These are phyloP conservation scores for Sphecodes monilicornis DNA, from an alignment of 2,888 invertebrate species.

Conservation along the genomic window DNA sequence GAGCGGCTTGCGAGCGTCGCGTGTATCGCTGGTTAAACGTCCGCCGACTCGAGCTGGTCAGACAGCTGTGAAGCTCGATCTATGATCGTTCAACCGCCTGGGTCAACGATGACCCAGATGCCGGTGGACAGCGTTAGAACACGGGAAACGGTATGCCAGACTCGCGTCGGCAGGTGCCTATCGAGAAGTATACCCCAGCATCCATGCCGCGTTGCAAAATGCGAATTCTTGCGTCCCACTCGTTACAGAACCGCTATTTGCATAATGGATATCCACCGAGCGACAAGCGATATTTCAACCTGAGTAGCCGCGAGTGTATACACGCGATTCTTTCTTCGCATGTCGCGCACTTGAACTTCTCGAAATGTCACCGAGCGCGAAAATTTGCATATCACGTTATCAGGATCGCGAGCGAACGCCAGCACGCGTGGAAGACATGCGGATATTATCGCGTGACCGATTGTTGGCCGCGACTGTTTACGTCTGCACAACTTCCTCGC, in stretches of 20 bases:
- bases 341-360: slow-evolving; percentile 34
- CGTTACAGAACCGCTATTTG: slow-evolving; percentile 32
- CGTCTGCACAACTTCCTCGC: neutral
- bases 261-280: slow-evolving; percentile 22
- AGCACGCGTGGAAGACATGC: neutral
- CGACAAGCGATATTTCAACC: slow-evolving; percentile 17
- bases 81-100: neutral
- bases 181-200: slow-evolving; percentile 4
- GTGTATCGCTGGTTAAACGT: neutral
- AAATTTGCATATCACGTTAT: slow-evolving; percentile 9
- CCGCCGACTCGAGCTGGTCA: neutral
- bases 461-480: neutral
- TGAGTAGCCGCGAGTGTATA: neutral
- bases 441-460: slow-evolving; percentile 12
- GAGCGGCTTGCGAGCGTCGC: neutral
- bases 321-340: neutral
- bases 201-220: slow-evolving; percentile 35
- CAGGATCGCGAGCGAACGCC: slow-evolving; percentile 8
- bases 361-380: slow-evolving; percentile 24
- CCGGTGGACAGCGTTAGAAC: slow-evolving; percentile 6
- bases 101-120: slow-evolving; percentile 16
- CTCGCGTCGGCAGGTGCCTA: neutral
- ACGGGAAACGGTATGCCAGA: slow-evolving; percentile 14
- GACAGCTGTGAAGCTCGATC: neutral
- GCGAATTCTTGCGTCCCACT: slow-evolving; percentile 37